phyloP scores from a whole-genome alignment of 2,113 vertebrate genomes.

The Menura novaehollandiae region DNA sequence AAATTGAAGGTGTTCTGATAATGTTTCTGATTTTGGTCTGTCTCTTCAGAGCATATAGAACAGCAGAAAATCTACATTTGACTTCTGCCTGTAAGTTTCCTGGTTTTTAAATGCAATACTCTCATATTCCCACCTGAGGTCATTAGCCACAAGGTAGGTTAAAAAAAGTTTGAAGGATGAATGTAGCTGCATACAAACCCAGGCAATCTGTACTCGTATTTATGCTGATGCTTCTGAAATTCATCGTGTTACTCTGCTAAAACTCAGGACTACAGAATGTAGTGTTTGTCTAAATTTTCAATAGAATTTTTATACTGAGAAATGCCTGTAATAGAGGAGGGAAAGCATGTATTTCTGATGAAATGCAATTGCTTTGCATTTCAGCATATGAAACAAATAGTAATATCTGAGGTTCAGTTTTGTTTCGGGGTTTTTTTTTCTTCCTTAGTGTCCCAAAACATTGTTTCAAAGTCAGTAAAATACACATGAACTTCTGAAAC shows the following conservation, averaged over 20 bases:
- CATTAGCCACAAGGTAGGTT: constrained; percentile 74
- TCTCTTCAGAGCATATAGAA: not conserved
- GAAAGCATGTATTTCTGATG: not conserved
- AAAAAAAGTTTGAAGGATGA: constrained; percentile 60
- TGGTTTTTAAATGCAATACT: constrained; percentile 40
- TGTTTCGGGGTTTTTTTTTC: not conserved
- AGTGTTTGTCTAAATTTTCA: constrained; percentile 50
- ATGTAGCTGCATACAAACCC: constrained; percentile 54
- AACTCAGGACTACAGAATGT: constrained; percentile 34
- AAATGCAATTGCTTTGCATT: not conserved
- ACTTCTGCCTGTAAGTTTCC: constrained; percentile 34
- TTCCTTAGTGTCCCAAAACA: not conserved
- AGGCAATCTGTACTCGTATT: constrained; percentile 62
- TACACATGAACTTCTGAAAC: not conserved
- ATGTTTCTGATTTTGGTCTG: not conserved
- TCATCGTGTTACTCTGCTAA: constrained; percentile 53
- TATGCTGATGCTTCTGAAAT: constrained; percentile 74
- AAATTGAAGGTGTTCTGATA: not conserved
- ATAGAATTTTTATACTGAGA: not conserved
- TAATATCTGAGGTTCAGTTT: not conserved
- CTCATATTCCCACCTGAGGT: constrained; percentile 75
- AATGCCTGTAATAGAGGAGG: not conserved
- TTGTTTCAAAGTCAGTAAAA: constrained; percentile 27
- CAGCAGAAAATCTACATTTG: constrained; percentile 11
- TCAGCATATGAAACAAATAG: not conserved